Conservation (phyloP, 2,113 vertebrate species). For the Apeltes quadracus region DNA sequence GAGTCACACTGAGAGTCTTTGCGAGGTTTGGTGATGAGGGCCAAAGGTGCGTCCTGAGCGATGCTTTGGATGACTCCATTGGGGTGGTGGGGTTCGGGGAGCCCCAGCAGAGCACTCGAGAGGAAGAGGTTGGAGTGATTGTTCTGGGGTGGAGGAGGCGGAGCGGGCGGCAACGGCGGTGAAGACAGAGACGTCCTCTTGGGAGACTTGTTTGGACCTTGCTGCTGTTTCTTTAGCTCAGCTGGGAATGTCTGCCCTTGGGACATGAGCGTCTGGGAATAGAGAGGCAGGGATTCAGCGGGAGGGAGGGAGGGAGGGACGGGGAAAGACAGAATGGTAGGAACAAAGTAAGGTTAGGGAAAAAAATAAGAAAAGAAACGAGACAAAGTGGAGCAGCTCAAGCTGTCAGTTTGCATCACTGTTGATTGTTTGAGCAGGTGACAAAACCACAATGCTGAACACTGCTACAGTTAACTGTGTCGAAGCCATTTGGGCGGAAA, state of each 20-base stretch:
- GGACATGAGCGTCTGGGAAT: constrained; percentile 79
- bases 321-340: constrained; percentile 29
- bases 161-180: constrained; percentile 69
- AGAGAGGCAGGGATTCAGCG: constrained; percentile 35
- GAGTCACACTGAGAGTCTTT: constrained; percentile 82
- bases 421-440: constrained; percentile 79
- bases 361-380: constrained; percentile 63
- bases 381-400: constrained; percentile 78
- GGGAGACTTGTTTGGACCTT: constrained; percentile 87
- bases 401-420: constrained; percentile 79
- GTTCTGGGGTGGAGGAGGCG: constrained; percentile 81
- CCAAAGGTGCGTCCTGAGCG: constrained; percentile 95
- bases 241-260: constrained; percentile 92
- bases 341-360: constrained; percentile 65
- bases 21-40: constrained; percentile 93
- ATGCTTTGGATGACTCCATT: constrained; percentile 95
- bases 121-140: constrained; percentile 95
- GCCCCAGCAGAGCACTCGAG: constrained; percentile 93
- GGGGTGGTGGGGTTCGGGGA: constrained; percentile 83
- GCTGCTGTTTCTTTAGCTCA: constrained; percentile 89
- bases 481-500: constrained; percentile 64
- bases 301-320: constrained; percentile 40
- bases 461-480: constrained; percentile 74
- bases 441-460: constrained; percentile 76
- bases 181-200: constrained; percentile 88